Evolutionary conservation across 2,113 vertebrate species (phyloP).

Genomic region (Plecotus auritus): DNA sequence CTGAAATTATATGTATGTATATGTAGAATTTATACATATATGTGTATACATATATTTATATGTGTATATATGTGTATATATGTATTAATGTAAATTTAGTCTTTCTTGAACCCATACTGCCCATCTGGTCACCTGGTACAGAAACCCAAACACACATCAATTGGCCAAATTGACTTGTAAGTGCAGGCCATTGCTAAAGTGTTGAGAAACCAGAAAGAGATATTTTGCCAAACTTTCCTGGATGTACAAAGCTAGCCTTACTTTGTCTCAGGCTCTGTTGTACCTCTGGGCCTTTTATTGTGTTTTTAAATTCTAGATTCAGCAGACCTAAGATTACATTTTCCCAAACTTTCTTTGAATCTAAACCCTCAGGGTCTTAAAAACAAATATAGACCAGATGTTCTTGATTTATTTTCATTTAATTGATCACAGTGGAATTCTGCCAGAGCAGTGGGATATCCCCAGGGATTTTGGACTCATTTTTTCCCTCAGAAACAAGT

Average conservation of each 20-base stretch:
- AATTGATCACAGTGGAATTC: background rate
- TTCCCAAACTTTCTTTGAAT: constrained; percentile 17
- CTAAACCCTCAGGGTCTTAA: background rate
- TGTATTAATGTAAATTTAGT: background rate
- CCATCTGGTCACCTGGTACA: background rate
- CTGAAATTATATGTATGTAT: background rate
- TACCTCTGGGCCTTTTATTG: background rate
- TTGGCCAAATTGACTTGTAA: background rate
- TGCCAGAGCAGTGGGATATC: background rate
- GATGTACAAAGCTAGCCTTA: background rate
- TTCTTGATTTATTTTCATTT: constrained; percentile 22
- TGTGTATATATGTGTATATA: background rate
- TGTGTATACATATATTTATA: background rate
- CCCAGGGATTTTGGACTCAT: background rate
- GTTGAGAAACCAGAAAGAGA: background rate
- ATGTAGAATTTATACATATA: background rate
- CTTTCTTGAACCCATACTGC: background rate
- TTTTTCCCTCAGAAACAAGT: background rate
- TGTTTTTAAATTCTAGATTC: background rate
- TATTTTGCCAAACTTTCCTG: background rate
- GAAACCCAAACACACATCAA: background rate
- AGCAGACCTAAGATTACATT: background rate
- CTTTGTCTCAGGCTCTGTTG: background rate
- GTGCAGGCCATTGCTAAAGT: background rate
- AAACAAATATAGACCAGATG: constrained; percentile 29